These are phyloP conservation scores for Hipparchia sbordonii DNA, from an alignment of 2,888 invertebrate genomes.

Conservation along the genomic window DNA sequence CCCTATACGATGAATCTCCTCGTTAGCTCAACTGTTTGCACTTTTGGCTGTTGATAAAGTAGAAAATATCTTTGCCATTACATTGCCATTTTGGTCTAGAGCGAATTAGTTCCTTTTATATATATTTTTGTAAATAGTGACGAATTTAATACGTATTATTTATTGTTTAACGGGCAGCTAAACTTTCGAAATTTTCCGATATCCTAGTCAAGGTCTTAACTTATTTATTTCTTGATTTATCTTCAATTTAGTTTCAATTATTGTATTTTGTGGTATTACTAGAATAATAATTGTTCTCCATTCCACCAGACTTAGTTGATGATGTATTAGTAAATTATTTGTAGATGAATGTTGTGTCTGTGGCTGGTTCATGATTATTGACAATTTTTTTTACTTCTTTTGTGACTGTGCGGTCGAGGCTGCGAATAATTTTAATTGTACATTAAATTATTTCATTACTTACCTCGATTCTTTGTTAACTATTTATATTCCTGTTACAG, in stretches of 20 bases:
- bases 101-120: slow-evolving; percentile 77
- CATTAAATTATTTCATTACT: slow-evolving; percentile 66
- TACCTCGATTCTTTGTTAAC: slow-evolving; percentile 78
- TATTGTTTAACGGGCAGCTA: slow-evolving; percentile 64
- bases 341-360: slow-evolving; percentile 48
- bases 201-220: slow-evolving; percentile 79
- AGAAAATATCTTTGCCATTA: slow-evolving; percentile 77
- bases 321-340: slow-evolving; percentile 65
- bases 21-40: slow-evolving; percentile 56
- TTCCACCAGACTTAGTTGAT: slow-evolving; percentile 64
- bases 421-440: slow-evolving; percentile 63
- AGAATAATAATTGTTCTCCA: slow-evolving; percentile 63
- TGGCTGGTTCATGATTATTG: slow-evolving; percentile 44
- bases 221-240: slow-evolving; percentile 72
- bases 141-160: slow-evolving; percentile 77
- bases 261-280: slow-evolving; percentile 47
- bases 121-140: slow-evolving; percentile 77
- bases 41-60: slow-evolving; percentile 69
- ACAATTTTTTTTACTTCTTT: slow-evolving; percentile 32
- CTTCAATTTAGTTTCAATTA: slow-evolving; percentile 65
- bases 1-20: slow-evolving; percentile 50
- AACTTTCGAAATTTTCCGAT: slow-evolving; percentile 75
- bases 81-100: slow-evolving; percentile 81
- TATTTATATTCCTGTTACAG: slow-evolving; percentile 80
- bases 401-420: slow-evolving; percentile 51